Percentiles rank a stretch among this genome's conserved stretches.
Evolutionary conservation across 1,140 invertebrate genomes (phyloP).

Genomic region (Leucophenga varia): DNA sequence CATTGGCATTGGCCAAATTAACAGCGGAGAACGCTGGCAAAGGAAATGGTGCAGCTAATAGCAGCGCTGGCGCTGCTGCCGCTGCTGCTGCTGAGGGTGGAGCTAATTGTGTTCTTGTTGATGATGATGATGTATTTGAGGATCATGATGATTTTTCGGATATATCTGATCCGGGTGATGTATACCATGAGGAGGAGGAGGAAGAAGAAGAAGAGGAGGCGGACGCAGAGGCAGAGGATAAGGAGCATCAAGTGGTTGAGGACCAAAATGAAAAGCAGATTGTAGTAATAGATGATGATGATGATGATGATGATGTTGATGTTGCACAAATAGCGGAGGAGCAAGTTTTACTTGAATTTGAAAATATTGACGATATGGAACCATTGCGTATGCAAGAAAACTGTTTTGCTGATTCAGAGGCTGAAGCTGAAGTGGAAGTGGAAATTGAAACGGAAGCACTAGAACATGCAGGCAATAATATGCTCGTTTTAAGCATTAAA

Average conservation of each 20-base stretch:
- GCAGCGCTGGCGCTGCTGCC: background rate
- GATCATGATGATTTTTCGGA: constrained; percentile 52
- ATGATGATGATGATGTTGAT: background rate
- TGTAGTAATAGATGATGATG: background rate
- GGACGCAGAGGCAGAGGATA: background rate
- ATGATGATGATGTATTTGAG: constrained; percentile 47
- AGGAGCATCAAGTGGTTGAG: background rate
- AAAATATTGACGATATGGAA: constrained; percentile 45
- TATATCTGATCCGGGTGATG: constrained; percentile 51
- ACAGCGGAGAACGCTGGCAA: constrained; percentile 55
- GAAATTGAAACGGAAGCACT: constrained; percentile 30
- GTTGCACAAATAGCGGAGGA: constrained; percentile 15
- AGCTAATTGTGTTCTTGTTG: no score
- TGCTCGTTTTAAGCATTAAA: constrained; percentile 46
- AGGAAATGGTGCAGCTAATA: background rate
- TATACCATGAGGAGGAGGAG: constrained; percentile 34
- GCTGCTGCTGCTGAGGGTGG: constrained; percentile 15
- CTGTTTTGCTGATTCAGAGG: constrained; percentile 39
- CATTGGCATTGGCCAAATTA: constrained; percentile 62
- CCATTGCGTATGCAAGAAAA: constrained; percentile 46
- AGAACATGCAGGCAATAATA: constrained; percentile 33
- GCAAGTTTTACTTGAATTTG: constrained; percentile 37
- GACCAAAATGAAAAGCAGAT: background rate
- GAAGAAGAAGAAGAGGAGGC: background rate
- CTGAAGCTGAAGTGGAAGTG: constrained; percentile 3